These are phyloP conservation scores for Istiophorus platypterus DNA, from an alignment of 2,113 vertebrate species.

Conservation along the genomic window DNA sequence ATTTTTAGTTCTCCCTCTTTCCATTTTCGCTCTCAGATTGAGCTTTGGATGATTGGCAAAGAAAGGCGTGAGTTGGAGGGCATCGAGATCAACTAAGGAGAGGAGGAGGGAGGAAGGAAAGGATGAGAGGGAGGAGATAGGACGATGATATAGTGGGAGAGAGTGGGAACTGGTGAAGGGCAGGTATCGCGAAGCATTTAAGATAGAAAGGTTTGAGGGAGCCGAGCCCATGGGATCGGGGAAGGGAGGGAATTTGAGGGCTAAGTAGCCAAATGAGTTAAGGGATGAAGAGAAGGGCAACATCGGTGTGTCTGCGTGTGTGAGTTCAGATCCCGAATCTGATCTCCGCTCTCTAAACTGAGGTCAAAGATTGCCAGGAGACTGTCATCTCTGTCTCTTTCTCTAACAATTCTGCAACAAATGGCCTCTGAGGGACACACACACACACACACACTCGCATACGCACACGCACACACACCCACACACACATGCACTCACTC, in stretches of 20 bases:
- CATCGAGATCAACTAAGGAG: slow-evolving; percentile 6
- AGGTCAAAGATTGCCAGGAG: slow-evolving; percentile 74
- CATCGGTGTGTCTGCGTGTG: slow-evolving; percentile 25
- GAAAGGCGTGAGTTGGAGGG: slow-evolving; percentile 24
- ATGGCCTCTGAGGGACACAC: slow-evolving; percentile 48
- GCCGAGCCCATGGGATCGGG: slow-evolving; percentile 23
- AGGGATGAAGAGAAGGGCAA: slow-evolving; percentile 44
- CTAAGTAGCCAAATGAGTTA: slow-evolving; percentile 61
- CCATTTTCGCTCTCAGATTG: not conserved
- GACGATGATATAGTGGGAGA: slow-evolving; percentile 24
- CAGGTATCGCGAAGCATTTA: slow-evolving; percentile 29
- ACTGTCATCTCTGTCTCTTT: slow-evolving; percentile 64
- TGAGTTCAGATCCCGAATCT: slow-evolving; percentile 46
- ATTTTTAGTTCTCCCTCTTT: too few relatives aligned
- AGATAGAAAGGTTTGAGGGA: slow-evolving; percentile 23
- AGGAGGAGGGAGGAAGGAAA: slow-evolving; percentile 17
- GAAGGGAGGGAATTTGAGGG: slow-evolving; percentile 28
- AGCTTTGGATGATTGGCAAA: slow-evolving; percentile 17
- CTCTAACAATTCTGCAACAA: slow-evolving; percentile 61
- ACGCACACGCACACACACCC: slow-evolving; percentile 13
- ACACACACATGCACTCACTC: slow-evolving; percentile 5
- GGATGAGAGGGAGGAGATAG: not conserved
- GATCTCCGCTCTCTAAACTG: slow-evolving; percentile 51
- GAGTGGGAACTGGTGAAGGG: slow-evolving; percentile 15
- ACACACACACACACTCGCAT: slow-evolving; percentile 37